Evolutionary conservation across 2,888 invertebrate genomes (phyloP), one percentile per base, ranked within the genome.

Genomic region (Synergus itoensis): DNA sequence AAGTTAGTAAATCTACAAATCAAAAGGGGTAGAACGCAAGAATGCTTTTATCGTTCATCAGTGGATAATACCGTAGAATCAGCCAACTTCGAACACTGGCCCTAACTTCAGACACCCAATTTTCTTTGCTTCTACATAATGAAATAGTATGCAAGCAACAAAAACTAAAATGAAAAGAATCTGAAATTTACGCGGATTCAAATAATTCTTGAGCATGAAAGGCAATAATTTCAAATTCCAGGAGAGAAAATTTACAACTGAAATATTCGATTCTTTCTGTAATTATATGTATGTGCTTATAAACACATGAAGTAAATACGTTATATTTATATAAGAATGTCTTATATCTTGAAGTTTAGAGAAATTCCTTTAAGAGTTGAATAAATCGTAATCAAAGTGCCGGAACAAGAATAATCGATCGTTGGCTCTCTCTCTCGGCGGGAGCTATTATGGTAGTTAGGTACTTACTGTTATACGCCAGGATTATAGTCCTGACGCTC

Each of bases 401-500:
- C 73, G 73, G 73, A 73, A 73, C n/a, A 73, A n/a, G 73, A 53
- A 73, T 73, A 73, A 73, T 73, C 73, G 48, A 73, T 73, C 73
- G 73, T 53, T n/a, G 73, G 14, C 73, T 73, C 73, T 73, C 73
- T 73, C 36, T 43, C 45, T 16, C 73, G 36, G 14, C 8, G 45
- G 12, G 69, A 45, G 69, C 69, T 69, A 69, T 69, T 45, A 69
- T 69, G 69, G 80, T 80, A 60, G 77, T 62, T 53, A 28, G 43
- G 62, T 63, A 57, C 77, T 78, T 79, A 81, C 45, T 77, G 79
- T 80, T 83, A 82, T 79, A 65, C 60, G 57, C 41, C 64, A 28
- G 81, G 83, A 82, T 83, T 83, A 84, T 77, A 65, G 57, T 76
- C 77, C 78, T 78, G 79, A 78, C 45, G 57, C 73, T 79, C 77